Evolutionary conservation across 2,113 vertebrate genomes (phyloP).

Genomic region (Larimichthys crocea): DNA sequence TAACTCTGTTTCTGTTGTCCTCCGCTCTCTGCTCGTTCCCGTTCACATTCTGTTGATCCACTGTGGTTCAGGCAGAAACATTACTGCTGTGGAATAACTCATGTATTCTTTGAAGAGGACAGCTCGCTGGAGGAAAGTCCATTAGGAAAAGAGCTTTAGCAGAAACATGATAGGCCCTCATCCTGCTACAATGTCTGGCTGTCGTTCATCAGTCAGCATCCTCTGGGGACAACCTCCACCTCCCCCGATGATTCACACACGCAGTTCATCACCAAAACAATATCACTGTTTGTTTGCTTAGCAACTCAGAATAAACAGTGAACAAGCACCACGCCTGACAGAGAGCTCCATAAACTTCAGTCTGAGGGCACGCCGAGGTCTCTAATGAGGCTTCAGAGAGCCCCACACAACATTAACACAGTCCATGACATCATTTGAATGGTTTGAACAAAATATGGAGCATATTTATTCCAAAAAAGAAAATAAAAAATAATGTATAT

Average conservation of each 20-base stretch:
- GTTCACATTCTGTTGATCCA: not conserved
- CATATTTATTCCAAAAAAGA: not conserved
- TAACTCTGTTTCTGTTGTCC: not conserved
- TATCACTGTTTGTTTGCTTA: slow-evolving; percentile 34
- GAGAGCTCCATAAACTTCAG: not conserved
- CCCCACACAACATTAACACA: not conserved
- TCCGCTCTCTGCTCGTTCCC: not conserved
- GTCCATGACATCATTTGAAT: not conserved
- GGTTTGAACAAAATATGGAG: not conserved
- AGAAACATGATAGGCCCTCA: slow-evolving; percentile 65
- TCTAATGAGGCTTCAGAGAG: not conserved
- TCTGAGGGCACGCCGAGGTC: not conserved
- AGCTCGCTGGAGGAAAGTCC: slow-evolving; percentile 7
- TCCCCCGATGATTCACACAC: slow-evolving; percentile 1
- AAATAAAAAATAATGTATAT: too few relatives aligned
- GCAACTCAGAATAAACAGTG: slow-evolving; percentile 26
- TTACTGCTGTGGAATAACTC: not conserved
- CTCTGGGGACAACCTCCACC: slow-evolving; percentile 33
- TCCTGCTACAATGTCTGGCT: slow-evolving; percentile 44
- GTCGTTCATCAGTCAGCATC: slow-evolving; percentile 56
- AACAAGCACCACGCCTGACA: slow-evolving; percentile 7
- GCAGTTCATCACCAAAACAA: slow-evolving; percentile 8
- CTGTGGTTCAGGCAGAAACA: not conserved
- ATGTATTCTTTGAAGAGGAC: slow-evolving; percentile 2
- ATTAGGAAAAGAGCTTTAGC: slow-evolving; percentile 52